Evolutionary conservation across 2,113 vertebrate genomes (phyloP).

Genomic region (Grallaria varia): DNA sequence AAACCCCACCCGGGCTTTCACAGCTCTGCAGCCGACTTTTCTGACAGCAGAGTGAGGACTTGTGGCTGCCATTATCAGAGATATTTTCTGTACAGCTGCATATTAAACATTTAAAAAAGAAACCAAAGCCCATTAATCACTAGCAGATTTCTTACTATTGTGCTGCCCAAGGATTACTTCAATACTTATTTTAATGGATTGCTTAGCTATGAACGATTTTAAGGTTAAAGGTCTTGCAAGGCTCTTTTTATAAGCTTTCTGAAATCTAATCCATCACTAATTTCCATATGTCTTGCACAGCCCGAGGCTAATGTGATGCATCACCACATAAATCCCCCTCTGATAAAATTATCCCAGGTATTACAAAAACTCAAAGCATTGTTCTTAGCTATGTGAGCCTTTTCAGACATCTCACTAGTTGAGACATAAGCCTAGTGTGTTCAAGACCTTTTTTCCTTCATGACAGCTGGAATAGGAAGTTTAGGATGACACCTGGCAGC

Average conservation of each 20-base stretch:
- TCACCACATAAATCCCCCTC: constrained; percentile 12
- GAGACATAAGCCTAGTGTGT: neutral
- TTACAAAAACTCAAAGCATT: constrained; percentile 26
- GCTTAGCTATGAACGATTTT: neutral
- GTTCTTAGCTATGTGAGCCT: neutral
- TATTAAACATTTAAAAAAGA: neutral
- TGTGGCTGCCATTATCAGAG: neutral
- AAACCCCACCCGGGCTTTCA: neutral
- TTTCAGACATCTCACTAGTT: neutral
- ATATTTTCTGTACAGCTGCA: neutral
- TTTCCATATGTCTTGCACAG: constrained; percentile 24
- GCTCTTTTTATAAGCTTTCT: constrained; percentile 41
- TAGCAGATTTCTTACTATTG: neutral
- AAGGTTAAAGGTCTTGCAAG: constrained; percentile 42
- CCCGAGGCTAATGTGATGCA: constrained; percentile 26
- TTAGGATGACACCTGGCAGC: neutral
- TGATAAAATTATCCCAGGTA: constrained; percentile 26
- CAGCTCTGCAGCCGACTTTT: neutral
- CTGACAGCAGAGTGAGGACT: neutral
- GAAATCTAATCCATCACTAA: constrained; percentile 43
- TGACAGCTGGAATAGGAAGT: neutral
- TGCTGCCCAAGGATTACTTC: neutral
- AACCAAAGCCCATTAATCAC: neutral
- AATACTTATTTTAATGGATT: constrained; percentile 27
- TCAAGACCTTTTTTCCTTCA: neutral